Base-by-base conservation (phyloP, 2,797 vertebrate species). In the Myiotriccus ornatus region DNA sequence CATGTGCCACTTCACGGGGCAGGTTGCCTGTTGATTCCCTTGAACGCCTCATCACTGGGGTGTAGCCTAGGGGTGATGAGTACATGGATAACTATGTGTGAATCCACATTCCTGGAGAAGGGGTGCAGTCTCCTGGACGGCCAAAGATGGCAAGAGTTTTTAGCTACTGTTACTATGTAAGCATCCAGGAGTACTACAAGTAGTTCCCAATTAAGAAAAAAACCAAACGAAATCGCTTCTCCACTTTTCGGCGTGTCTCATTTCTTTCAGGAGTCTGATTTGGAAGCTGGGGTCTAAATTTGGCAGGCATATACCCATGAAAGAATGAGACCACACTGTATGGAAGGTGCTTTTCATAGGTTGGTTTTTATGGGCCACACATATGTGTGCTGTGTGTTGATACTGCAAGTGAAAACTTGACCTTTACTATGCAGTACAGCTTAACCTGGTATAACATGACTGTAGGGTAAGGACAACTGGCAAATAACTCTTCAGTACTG, bases 101-200 rank as follows among this genome's bases (percentile, higher is more conserved):
- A 62, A 76, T 93, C 63, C 37, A 23, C 85, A 84, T 96, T 96
- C 93, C 77, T 76, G 78, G 49, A 76, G 83, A 90, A 90, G 70
- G 81, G 49, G 90, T 92, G 92, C 74, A 95, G 93, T 87, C 80
- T 90, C 47, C 68, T 82, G 81, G 52, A 32, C 41, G 22, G 60
- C 81, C 89, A 87, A 95, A 95, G 77, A 87, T 67, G 68, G 90
- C 28, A 75, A 87, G 81, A 76, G 81, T 93, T 93, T 94, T 91
- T 95, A 95, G 81, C 80, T 95, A 89, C 90, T 89, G 90, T 91
- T 92, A 90, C 94, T 94, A 75, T 95, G 77, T 95, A 93, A 82
- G 84, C 86, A 82, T 87, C 47, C 52, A 57, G 24, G 63, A 76
- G 50, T 92, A 79, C 93, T 90, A 69, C 47, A 73, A 65, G 67